These are phyloP conservation scores for Drosophila diplacantha DNA, from an alignment of 2,888 invertebrate species.

Conservation along the genomic window DNA sequence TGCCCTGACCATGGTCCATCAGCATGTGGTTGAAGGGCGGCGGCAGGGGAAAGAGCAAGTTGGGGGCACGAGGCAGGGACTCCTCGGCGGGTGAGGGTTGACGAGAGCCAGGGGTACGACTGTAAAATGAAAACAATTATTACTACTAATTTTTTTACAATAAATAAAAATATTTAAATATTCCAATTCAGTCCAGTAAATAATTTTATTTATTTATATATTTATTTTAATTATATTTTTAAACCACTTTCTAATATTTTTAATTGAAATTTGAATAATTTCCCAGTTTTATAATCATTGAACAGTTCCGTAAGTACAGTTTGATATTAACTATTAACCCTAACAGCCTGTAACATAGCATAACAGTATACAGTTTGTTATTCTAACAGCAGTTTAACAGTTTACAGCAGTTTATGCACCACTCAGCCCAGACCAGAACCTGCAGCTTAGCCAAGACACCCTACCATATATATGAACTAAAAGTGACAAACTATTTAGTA, in stretches of 20 bases:
- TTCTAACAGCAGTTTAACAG: not conserved
- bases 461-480: constrained; percentile 21
- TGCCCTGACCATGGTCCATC: constrained; percentile 76
- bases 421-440: constrained; percentile 22
- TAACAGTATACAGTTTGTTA: not conserved
- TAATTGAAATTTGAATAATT: not conserved
- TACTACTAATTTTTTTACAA: too few species aligned
- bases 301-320: not conserved
- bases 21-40: constrained; percentile 80
- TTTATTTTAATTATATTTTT: not conserved
- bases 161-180: not conserved
- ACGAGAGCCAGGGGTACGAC: constrained; percentile 92
- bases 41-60: constrained; percentile 75
- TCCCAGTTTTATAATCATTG: not conserved
- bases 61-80: constrained; percentile 79
- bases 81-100: constrained; percentile 93
- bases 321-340: not conserved
- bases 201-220: not conserved
- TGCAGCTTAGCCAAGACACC: constrained; percentile 14
- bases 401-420: constrained; percentile 1
- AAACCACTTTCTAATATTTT: not conserved
- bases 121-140: too few species aligned
- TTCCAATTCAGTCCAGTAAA: not conserved
- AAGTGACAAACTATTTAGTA: not conserved
- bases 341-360: constrained; percentile 8